These are phyloP conservation scores for Pangasius macronema DNA, from an alignment of 2,797 vertebrate species.

Conservation along the genomic window DNA sequence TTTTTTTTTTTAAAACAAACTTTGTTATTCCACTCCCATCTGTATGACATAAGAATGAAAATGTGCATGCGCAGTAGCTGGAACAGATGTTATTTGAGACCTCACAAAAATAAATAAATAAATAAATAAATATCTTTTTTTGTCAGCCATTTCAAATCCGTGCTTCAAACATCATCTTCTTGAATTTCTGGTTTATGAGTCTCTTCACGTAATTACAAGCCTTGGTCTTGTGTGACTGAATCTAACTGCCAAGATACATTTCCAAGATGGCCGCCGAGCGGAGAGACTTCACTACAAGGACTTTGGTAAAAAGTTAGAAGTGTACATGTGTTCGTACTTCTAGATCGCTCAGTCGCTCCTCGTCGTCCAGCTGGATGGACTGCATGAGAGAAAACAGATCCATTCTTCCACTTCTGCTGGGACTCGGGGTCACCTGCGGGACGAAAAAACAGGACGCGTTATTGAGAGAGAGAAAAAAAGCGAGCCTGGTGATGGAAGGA, in stretches of 20 bases:
- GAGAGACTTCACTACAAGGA: background rate
- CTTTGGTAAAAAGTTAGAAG: background rate
- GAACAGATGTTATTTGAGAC: background rate
- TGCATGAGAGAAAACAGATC: conserved; percentile 91
- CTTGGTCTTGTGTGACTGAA: background rate
- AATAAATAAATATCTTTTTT: too few species aligned
- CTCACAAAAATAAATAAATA: background rate
- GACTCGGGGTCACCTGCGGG: conserved; percentile 59
- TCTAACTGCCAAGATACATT: background rate
- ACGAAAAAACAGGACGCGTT: background rate
- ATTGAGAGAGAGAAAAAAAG: too few species aligned
- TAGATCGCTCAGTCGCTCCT: conserved; percentile 63
- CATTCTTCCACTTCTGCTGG: conserved; percentile 83
- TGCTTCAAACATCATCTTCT: too few species aligned
- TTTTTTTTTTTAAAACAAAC: background rate
- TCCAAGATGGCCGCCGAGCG: background rate
- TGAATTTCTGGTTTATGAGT: background rate
- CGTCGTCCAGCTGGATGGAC: conserved; percentile 84
- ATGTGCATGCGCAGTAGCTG: background rate
- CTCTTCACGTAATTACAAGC: background rate
- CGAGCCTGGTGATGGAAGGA: too few species aligned
- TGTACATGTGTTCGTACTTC: conserved; percentile 48
- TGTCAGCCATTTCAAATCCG: too few species aligned
- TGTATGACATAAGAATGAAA: background rate
- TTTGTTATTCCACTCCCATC: background rate